A percentile compares a stretch with the other conserved stretches of the same genome.
These are phyloP conservation scores for Harlomillsia oculata DNA, from an alignment of 1,140 invertebrate genomes.

Conservation along the genomic window DNA sequence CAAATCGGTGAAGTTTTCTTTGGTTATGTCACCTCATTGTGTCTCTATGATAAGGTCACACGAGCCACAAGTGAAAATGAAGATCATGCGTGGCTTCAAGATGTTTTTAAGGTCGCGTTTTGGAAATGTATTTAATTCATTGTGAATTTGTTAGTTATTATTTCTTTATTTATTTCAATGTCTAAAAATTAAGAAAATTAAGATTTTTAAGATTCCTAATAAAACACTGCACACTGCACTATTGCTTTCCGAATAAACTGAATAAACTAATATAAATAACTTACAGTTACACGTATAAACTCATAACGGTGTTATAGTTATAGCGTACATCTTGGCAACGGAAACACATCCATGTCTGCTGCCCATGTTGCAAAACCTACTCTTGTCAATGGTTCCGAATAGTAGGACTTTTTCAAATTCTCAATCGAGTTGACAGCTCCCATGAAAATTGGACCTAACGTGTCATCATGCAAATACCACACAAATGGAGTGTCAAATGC, in stretches of 20 bases:
- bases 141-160: background rate
- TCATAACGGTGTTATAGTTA: background rate
- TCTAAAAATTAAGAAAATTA: background rate
- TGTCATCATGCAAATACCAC: constrained; percentile 9
- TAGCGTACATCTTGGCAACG: background rate
- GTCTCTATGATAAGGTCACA: constrained; percentile 14
- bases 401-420: background rate
- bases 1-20: constrained; percentile 15
- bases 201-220: background rate
- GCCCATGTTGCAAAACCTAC: background rate
- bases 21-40: constrained; percentile 11
- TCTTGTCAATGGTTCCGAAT: background rate
- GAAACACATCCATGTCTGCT: constrained; percentile 1
- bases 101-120: constrained; percentile 24
- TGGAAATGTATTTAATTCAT: constrained; percentile 7
- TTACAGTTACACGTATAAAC: background rate
- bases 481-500: constrained; percentile 1
- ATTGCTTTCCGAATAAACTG: background rate
- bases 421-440: background rate
- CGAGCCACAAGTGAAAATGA: background rate
- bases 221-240: background rate
- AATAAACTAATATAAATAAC: background rate
- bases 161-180: background rate
- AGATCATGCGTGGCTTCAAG: constrained; percentile 11
- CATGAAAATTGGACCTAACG: background rate